Percentiles rank a stretch among this genome's conserved stretches.
phyloP scores from a whole-genome alignment of 1,140 invertebrate species.

The Campoletis sonorensis region DNA sequence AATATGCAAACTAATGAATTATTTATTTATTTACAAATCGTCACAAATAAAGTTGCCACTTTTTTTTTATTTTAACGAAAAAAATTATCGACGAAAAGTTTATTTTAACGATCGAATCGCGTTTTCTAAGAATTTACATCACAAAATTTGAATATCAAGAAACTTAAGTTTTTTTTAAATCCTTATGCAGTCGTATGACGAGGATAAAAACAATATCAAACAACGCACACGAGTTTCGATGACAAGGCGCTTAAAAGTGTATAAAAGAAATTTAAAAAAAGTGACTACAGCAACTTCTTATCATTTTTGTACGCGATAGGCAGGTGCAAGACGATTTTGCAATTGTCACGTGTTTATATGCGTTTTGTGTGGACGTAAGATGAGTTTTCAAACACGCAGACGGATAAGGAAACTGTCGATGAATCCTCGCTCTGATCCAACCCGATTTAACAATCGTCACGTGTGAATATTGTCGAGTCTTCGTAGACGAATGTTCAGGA shows the following conservation, averaged over 20 bases:
- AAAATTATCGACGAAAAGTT: too few relatives aligned
- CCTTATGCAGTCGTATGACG: too few relatives aligned
- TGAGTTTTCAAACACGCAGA: too few relatives aligned
- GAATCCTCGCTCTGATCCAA: background rate
- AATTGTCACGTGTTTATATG: constrained; percentile 1
- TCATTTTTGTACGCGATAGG: constrained; percentile 1
- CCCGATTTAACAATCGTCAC: background rate
- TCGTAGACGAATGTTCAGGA: background rate
- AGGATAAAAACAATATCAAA: background rate
- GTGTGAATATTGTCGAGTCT: background rate
- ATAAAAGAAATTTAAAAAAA: background rate
- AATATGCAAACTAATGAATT: too few relatives aligned
- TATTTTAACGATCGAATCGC: too few relatives aligned
- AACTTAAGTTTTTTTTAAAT: too few relatives aligned
- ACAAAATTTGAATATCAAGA: too few relatives aligned
- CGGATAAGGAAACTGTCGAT: background rate
- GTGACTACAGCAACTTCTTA: background rate
- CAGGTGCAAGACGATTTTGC: constrained; percentile 26
- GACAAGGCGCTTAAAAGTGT: background rate
- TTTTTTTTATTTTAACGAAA: too few relatives aligned
- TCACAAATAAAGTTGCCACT: too few relatives aligned
- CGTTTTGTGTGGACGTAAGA: background rate
- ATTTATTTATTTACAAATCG: too few relatives aligned
- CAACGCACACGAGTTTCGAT: background rate
- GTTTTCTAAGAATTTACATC: too few relatives aligned